Percentiles rank a stretch among this genome's conserved stretches.
phyloP scores from a whole-genome alignment of 35 echinoderm and acorn worm species.

The Nesometra sesokonis region DNA sequence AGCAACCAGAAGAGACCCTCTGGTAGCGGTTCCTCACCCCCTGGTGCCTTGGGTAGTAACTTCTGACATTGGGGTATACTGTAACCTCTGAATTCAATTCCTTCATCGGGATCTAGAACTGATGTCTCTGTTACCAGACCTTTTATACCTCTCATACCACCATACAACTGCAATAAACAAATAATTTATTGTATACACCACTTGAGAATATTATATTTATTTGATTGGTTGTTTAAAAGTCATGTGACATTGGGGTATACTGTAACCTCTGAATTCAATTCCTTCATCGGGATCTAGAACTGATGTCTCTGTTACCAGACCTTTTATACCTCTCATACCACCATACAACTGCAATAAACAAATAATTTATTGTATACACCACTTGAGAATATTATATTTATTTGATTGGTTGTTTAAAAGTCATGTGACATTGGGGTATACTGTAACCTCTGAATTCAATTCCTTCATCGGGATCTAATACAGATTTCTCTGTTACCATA shows the following conservation, averaged over 20 bases:
- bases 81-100: slow-evolving; percentile 98
- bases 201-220: too few relatives aligned
- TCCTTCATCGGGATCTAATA: slow-evolving; percentile 90
- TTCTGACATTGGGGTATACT: slow-evolving; percentile 89
- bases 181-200: too few relatives aligned
- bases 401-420: too few relatives aligned
- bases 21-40: slow-evolving; percentile 73
- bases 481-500: slow-evolving; percentile 89
- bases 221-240: too few relatives aligned
- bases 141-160: slow-evolving; percentile 98
- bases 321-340: slow-evolving; percentile 98
- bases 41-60: slow-evolving; percentile 74
- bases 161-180: slow-evolving; percentile 73
- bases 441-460: slow-evolving; percentile 98
- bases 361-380: too few relatives aligned
- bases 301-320: slow-evolving; percentile 92
- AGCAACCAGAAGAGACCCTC: slow-evolving; percentile 95
- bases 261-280: slow-evolving; percentile 98
- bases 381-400: too few relatives aligned
- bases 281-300: slow-evolving; percentile 93
- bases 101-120: slow-evolving; percentile 87
- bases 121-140: slow-evolving; percentile 96
- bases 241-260: slow-evolving; percentile 89
- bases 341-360: slow-evolving; percentile 81
- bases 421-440: slow-evolving; percentile 92